Percentiles rank a stretch among this genome's conserved stretches.
phyloP scores from a whole-genome alignment of 2,797 vertebrate genomes.

The Anabacerthia variegaticeps region DNA sequence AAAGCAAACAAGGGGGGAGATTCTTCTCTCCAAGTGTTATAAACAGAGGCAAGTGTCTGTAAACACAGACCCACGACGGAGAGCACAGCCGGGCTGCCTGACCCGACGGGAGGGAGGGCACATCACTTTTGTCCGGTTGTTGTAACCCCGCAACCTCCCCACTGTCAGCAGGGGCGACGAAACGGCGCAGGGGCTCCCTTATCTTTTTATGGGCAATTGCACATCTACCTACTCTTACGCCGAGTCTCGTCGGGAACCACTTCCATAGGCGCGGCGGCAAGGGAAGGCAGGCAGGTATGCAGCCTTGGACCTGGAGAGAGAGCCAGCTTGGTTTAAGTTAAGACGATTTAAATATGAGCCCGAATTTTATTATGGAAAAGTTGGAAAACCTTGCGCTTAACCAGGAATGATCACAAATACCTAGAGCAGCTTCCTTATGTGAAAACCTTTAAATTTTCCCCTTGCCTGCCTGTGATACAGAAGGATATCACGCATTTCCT shows the following conservation, averaged over 20 bases:
- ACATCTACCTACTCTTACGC: conserved; percentile 7
- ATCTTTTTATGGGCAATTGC: conserved; percentile 46
- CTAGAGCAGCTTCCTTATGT: background rate
- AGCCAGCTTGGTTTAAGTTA: background rate
- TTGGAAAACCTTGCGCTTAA: background rate
- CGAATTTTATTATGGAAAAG: background rate
- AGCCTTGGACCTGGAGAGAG: background rate
- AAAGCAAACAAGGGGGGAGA: conserved; percentile 32
- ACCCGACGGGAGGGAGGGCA: conserved; percentile 78
- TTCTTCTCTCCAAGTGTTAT: conserved; percentile 35
- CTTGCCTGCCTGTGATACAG: accelerated
- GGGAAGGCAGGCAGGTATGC: background rate
- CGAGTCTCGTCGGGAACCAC: background rate
- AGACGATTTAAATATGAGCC: background rate
- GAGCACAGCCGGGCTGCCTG: conserved; percentile 59
- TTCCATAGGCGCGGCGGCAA: background rate
- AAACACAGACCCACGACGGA: conserved; percentile 62
- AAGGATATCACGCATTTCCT: background rate
- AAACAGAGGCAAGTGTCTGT: conserved; percentile 78
- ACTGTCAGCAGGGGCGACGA: conserved; percentile 55
- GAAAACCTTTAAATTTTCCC: background rate
- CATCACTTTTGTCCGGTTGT: conserved; percentile 76
- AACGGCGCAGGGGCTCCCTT: conserved; percentile 32
- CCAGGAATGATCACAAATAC: background rate
- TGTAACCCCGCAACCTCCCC: conserved; percentile 78